phyloP scores from a whole-genome alignment of 2,888 invertebrate species.

The Listrodromus nycthemerus region DNA sequence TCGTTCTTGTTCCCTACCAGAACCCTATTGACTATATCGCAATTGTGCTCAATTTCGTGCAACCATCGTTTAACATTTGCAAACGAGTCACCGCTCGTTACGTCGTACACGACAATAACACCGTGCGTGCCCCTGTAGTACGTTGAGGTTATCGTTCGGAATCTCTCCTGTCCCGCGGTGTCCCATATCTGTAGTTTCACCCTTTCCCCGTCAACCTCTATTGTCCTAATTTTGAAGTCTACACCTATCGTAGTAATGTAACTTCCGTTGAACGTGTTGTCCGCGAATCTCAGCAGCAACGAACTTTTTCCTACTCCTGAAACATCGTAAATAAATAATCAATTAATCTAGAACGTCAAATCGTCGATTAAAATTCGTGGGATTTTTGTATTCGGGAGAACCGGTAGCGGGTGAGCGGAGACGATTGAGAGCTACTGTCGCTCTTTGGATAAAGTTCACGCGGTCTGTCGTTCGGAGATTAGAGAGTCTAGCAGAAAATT shows the following conservation, averaged over 20 bases:
- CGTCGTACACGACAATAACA: constrained; percentile 99
- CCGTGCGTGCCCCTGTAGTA: constrained; percentile 99
- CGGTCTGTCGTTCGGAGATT: constrained; percentile 53
- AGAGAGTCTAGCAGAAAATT: constrained; percentile 44
- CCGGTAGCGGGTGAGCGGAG: background rate
- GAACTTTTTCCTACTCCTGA: constrained; percentile 99
- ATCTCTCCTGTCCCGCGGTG: constrained; percentile 98
- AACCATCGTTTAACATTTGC: constrained; percentile 99
- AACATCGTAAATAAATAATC: constrained; percentile 46
- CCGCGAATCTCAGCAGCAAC: constrained; percentile 97
- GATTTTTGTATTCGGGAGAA: background rate
- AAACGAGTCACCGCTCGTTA: constrained; percentile 99
- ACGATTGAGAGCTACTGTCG: constrained; percentile 61
- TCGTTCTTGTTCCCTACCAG: constrained; percentile 99
- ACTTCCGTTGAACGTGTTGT: constrained; percentile 99
- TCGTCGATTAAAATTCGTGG: background rate
- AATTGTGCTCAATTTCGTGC: constrained; percentile 99
- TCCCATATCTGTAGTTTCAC: constrained; percentile 99
- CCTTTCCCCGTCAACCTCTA: constrained; percentile 95
- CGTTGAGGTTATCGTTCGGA: constrained; percentile 99
- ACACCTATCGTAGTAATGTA: constrained; percentile 99
- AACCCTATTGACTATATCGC: constrained; percentile 99
- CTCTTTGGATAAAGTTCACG: constrained; percentile 65
- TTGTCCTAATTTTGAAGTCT: constrained; percentile 99
- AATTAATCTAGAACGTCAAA: background rate